Evolutionary conservation across 2,888 invertebrate genomes (phyloP), one percentile per base, ranked within the genome.

Genomic region (Slavum lentiscoides): DNA sequence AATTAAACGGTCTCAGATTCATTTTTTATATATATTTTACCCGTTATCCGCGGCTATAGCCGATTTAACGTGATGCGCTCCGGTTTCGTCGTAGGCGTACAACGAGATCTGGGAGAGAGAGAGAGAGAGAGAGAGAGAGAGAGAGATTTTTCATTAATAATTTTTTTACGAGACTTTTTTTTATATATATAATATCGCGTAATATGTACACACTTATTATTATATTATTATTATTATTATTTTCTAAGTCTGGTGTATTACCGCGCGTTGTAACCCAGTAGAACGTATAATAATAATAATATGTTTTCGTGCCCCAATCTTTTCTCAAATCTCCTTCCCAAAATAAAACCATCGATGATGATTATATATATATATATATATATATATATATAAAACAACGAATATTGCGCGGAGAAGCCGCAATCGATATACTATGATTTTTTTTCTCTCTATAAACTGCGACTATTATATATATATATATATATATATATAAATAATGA

Each of bases 91-190:
- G 59, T 43, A 23, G 13, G 39, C 59, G 55, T 43, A 23, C 53
- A 15, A 13, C 53, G 23, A 21, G 61, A 11, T 0, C 11, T 23
- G 11, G 61, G 11, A 30, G 30, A 30, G 30, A 30, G 30, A 2
- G 30, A 30, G 30, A 17, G 19, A 19, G 23, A 19, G 49, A 13
- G 43, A 61, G 43, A 61, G 74, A n/a, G n/a, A n/a, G n/a, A n/a
- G 30, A 30, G 30, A 30, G 1, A 2, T 30, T 49, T 58, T 75
- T 58, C 55, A 58, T 66, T 66, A 74, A 67, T 66, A 66, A 30
- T 39, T 67, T 67, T 67, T 67, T 55, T 55, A 74, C 19, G 74
- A 74, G 64, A 75, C 53, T 30, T n/a, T 6, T 37, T 43, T 58
- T 30, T 55, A 23, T 68, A 53, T 23, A 53, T n/a, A 59, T 13